These are phyloP conservation scores for Coregonus suidteri DNA, from an alignment of 2,797 vertebrate species.

Conservation along the genomic window DNA sequence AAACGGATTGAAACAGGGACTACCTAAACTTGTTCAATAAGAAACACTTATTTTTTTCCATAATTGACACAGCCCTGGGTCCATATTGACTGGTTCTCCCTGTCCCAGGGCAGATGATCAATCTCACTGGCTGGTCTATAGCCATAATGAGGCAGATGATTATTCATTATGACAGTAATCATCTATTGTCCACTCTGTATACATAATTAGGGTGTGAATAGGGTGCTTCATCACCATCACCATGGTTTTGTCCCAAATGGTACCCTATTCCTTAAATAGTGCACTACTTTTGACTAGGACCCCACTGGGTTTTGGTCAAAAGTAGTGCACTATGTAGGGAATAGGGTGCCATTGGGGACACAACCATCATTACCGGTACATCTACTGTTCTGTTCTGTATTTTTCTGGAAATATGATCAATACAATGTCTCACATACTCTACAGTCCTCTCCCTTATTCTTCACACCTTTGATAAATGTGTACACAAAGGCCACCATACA, in stretches of 20 bases:
- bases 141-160: neutral
- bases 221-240: neutral
- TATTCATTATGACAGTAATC: neutral
- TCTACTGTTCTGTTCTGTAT: neutral
- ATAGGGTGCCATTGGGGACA: neutral
- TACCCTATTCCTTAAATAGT: neutral
- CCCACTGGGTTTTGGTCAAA: neutral
- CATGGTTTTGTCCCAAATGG: no score
- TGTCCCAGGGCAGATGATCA: neutral
- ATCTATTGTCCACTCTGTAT: neutral
- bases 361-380: neutral
- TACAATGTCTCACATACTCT: neutral
- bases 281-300: neutral
- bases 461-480: neutral
- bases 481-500: neutral
- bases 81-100: neutral
- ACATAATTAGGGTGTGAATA: constrained; percentile 3
- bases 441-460: neutral
- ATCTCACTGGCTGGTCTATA: neutral
- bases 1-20: no score
- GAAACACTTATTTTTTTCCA: no score
- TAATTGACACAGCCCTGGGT: neutral
- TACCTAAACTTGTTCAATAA: no score
- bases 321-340: neutral
- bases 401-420: neutral